Base-by-base conservation (phyloP, 2,113 vertebrate genomes). In the Pavo muticus region DNA sequence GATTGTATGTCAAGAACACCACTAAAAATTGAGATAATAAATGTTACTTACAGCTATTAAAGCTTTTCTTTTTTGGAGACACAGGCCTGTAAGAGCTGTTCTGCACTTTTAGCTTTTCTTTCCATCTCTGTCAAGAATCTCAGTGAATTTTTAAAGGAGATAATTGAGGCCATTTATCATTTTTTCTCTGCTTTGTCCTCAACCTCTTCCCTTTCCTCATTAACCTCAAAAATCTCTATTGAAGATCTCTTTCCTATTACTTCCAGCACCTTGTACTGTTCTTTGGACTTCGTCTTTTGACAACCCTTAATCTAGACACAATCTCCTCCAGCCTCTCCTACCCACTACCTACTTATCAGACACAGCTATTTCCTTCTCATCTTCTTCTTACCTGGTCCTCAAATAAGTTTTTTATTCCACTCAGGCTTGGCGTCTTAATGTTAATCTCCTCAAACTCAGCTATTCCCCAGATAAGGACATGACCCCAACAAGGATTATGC, bases 11-110 rank as follows among this genome's bases (percentile, higher is more conserved):
- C 93, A 95, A 91, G 67, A 21, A 68, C 69, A 88, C 12, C 57
- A 87, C 79, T 69, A 88, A 95, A 93, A 95, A 72, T n/a, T 72
- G 78, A 90, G 82, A 90, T 90, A 93, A 92, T 87, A 96, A 92
- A 95, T 82, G 80, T 71, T 87, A 86, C 86, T 92, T 91, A 87
- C 18, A 83, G 52, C 70, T 94, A 90, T 94, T 94, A 92, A 80
- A 85, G 60, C 68, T 94, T 93, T 95, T 92, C 64, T 75, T 61
- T 83, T 84, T 65, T 11, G 3, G 67, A 87, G 76, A 85, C 67
- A 73, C 4, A 65, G 37, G 59, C 42, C 69, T 78, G 69, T 70
- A 70, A 89, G n/a, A 90, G 69, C 67, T 89, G 82, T 69, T 91
- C 77, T 90, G 63, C 71, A 91, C 82, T 87, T 90, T 65, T 14